Base-by-base conservation (phyloP, 2,113 vertebrate species). In the Cardinalis cardinalis region DNA sequence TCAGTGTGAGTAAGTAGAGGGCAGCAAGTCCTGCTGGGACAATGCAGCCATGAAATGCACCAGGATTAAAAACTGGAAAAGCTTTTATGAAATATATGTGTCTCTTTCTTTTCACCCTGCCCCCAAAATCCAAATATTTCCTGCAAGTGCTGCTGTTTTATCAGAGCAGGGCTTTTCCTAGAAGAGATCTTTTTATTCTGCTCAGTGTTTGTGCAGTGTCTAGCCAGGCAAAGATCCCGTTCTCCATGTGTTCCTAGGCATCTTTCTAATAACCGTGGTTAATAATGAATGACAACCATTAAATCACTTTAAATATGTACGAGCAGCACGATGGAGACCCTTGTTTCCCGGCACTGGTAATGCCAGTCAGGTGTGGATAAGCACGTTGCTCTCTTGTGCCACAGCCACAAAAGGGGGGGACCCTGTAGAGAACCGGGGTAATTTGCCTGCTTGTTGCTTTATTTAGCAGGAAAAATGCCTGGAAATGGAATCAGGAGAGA, bases 271-370 rank as follows among this genome's bases (percentile, higher is more conserved):
- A 96, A 95, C 88, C 93, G 4, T 88, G 94, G 91, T 96, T 96
- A 96, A 96, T 96, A 95, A 96, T 96, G 95, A 95, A 95, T 94
- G 88, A 82, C 88, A 94, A 87, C 73, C 92, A 90, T 95, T 95
- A 96, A 95, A 95, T 93, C 93, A 94, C 92, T 90, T 95, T 88
- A 91, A 94, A 90, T 86, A 95, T 93, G 88, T 91, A 69, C 64
- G 59, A 84, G 93, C 77, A 79, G 88, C n/a, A 6, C 16, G 51
- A 32, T 48, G 73, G 86, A 94, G 92, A 92, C 95, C 77, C 64
- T 90, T 61, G 88, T 63, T 95, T 94, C 93, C 93, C 25, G 5
- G 95, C 86, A 84, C 28, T 31, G 70, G 69, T 75, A 46, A 28
- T 84, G 90, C 88, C 88, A 43, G 44, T 77, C 90, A 78, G 89